Conservation (phyloP, 2,888 invertebrate species). For the Pterobdella sp. region DNA sequence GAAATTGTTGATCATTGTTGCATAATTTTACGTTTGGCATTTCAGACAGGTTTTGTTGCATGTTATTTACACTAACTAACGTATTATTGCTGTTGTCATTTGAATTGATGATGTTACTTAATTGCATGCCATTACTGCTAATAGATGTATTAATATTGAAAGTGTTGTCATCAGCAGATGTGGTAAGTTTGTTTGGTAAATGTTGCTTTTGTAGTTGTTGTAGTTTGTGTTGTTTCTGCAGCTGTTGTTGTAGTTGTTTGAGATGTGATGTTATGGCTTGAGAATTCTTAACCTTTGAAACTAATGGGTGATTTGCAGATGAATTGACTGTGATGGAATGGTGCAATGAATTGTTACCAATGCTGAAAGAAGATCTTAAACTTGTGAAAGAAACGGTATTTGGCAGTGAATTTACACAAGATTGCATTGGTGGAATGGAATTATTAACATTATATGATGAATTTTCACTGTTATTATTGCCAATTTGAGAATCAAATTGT, state of each 20-base stretch:
- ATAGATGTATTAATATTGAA: neutral
- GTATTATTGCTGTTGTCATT: constrained; percentile 8
- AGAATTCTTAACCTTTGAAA: constrained; percentile 53
- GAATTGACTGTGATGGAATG: neutral
- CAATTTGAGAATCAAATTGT: too few species aligned
- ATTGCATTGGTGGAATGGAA: neutral
- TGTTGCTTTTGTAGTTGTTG: constrained; percentile 14
- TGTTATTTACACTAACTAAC: neutral
- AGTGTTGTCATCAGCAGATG: neutral
- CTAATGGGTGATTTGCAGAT: neutral
- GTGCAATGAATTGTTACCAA: neutral
- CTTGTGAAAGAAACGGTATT: neutral
- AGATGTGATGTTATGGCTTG: constrained; percentile 95
- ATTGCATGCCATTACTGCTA: neutral
- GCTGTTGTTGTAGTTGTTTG: constrained; percentile 29
- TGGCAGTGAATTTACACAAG: neutral
- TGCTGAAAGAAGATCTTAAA: neutral
- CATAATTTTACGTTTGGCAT: neutral
- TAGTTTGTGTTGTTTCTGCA: constrained; percentile 10
- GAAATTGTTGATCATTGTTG: neutral
- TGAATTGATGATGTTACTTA: neutral
- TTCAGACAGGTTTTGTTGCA: neutral
- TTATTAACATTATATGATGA: too few species aligned
- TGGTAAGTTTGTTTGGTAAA: neutral
- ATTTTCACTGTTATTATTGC: neutral